Base-by-base conservation (phyloP, 2,797 vertebrate genomes). In the Sebastes cheni region DNA sequence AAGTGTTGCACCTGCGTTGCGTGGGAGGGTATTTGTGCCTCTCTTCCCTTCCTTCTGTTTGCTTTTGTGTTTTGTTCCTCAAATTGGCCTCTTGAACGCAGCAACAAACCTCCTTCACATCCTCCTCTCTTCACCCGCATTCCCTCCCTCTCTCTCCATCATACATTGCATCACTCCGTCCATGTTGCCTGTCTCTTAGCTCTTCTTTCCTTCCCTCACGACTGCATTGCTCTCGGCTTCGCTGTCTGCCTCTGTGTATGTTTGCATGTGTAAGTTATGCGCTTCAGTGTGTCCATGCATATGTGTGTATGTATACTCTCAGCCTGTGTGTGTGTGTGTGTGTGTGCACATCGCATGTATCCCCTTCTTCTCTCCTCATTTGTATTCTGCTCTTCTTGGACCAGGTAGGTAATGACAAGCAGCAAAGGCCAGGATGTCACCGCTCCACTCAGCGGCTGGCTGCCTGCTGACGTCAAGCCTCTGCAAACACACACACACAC, bases 361-460 rank as follows among this genome's bases (percentile, higher is more conserved):
- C 52, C 23, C 50, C 16, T 30, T 50, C 60, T 18, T 58, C 62
- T 66, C 29, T 42, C 11, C 76, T 88, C 72, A 90, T 93, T 69
- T 84, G 90, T 89, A 92, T 92, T 88, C 90, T 29, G 58, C 72
- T 69, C 73, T 13, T 78, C 64, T 55, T 39, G 20, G 30, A 27
- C 32, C 80, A 83, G 86, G 89, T 79, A 82, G 79, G 81, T 86
- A 87, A 90, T 87, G 89, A 88, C 91, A 90, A 84, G 80, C 83
- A 82, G 84, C 67, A 88, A 88, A 90, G 88, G 85, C 82, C 90
- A 84, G 20, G 68, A 76, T 86, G 89, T 91, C 86, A 87, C 84
- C 22, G 68, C 70, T 85, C 66, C 75, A 64, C 87, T 88, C 83
- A 71, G 82, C 77, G 72, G 82, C 67, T 67, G 76, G 76, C 67